These are phyloP conservation scores for Picus viridis DNA, from an alignment of 2,797 vertebrate genomes.

Conservation along the genomic window DNA sequence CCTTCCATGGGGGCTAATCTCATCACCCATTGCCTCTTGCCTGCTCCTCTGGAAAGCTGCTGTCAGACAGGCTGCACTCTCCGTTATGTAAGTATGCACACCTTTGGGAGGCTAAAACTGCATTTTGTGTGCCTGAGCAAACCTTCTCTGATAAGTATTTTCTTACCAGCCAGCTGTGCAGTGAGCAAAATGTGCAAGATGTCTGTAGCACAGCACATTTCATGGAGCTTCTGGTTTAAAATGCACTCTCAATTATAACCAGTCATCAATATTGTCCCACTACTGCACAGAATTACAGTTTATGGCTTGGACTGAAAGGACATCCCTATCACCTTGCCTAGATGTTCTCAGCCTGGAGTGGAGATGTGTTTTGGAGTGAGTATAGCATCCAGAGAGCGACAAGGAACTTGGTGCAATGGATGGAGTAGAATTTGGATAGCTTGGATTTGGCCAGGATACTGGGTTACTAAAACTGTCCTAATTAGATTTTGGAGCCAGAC, in stretches of 20 bases:
- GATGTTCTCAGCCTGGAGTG: neutral
- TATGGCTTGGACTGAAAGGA: neutral
- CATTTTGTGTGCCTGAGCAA: neutral
- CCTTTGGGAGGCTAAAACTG: slow-evolving; percentile 51
- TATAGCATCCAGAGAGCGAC: neutral
- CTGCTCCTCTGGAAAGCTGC: slow-evolving; percentile 7
- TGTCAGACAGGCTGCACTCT: neutral
- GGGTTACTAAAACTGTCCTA: neutral
- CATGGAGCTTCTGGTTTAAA: neutral
- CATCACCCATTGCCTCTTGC: neutral
- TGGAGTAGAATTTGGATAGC: neutral
- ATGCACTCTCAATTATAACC: rapidly evolving
- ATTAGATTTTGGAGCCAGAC: neutral
- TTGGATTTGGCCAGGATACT: neutral
- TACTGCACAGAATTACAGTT: neutral
- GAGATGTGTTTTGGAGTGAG: neutral
- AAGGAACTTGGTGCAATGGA: neutral
- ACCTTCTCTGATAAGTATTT: slow-evolving; percentile 6
- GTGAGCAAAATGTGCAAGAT: slow-evolving; percentile 7
- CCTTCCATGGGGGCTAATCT: neutral
- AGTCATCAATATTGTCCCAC: neutral
- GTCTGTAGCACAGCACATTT: neutral
- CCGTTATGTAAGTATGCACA: neutral
- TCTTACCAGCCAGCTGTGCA: slow-evolving; percentile 49
- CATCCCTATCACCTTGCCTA: neutral